These are phyloP conservation scores for Sipha maydis DNA, from an alignment of 2,888 invertebrate species.

Conservation along the genomic window DNA sequence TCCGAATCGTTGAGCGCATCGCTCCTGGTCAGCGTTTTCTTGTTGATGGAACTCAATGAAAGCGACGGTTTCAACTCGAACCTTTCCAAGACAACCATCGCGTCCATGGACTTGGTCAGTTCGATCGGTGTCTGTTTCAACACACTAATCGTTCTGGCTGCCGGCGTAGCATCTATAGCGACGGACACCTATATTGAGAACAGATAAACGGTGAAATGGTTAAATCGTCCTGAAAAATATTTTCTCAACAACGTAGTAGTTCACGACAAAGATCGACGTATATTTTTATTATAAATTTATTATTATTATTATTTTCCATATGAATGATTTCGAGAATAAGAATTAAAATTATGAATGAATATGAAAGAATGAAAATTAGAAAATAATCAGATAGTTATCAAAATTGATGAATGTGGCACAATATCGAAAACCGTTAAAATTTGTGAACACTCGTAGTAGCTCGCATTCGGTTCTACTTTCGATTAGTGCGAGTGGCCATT, in stretches of 20 bases:
- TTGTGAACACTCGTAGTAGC: no score
- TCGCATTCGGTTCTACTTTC: no score
- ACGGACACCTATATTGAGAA: constrained; percentile 73
- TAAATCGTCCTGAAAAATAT: background rate
- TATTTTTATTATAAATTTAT: no score
- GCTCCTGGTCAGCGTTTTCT: constrained; percentile 61
- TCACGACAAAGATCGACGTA: no score
- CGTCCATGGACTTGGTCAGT: constrained; percentile 71
- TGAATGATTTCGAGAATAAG: no score
- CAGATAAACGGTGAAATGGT: background rate
- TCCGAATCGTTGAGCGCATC: constrained; percentile 37
- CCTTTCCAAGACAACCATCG: constrained; percentile 51
- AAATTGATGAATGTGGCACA: no score
- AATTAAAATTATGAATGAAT: no score
- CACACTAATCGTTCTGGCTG: constrained; percentile 78
- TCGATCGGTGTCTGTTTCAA: constrained; percentile 82
- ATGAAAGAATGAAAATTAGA: no score
- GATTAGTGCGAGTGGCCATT: no score
- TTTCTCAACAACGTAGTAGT: background rate
- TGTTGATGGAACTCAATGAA: constrained; percentile 63
- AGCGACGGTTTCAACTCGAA: constrained; percentile 63
- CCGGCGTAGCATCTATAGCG: constrained; percentile 82
- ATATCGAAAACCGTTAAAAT: no score
- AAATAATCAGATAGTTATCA: no score
- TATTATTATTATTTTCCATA: no score